Conservation (phyloP, 2,113 vertebrate genomes). For the Psittacara wagleri region DNA sequence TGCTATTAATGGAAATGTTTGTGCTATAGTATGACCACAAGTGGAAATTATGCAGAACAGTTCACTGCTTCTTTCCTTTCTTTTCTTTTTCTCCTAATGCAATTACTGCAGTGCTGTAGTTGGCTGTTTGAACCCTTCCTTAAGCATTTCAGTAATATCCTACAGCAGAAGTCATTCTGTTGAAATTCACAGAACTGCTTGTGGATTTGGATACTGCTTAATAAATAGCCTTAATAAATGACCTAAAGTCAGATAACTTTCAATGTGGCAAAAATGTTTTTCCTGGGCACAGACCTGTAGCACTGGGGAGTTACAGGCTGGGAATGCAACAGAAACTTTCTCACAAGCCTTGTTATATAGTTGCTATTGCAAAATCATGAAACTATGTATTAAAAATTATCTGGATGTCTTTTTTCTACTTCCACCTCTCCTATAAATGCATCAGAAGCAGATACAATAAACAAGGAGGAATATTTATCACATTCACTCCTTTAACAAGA, state of each 20-base stretch:
- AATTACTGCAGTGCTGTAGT: background rate
- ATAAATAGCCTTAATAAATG: background rate
- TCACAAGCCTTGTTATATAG: background rate
- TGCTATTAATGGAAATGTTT: background rate
- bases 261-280: background rate
- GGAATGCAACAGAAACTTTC: background rate
- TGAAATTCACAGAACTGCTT: background rate
- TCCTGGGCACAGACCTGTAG: background rate
- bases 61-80: background rate
- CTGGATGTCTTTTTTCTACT: background rate
- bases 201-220: background rate
- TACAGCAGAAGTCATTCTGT: background rate
- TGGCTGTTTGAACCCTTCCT: background rate
- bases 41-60: background rate
- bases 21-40: background rate
- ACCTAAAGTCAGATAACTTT: background rate
- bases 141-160: background rate
- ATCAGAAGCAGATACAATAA: slow-evolving; percentile 15
- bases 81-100: background rate
- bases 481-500: slow-evolving; percentile 33
- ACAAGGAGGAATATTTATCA: slow-evolving; percentile 42
- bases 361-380: background rate
- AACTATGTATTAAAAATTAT: background rate
- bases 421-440: background rate
- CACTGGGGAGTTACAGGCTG: background rate